Base-by-base conservation (phyloP, 1,140 invertebrate species). In the Eumaeus atala region DNA sequence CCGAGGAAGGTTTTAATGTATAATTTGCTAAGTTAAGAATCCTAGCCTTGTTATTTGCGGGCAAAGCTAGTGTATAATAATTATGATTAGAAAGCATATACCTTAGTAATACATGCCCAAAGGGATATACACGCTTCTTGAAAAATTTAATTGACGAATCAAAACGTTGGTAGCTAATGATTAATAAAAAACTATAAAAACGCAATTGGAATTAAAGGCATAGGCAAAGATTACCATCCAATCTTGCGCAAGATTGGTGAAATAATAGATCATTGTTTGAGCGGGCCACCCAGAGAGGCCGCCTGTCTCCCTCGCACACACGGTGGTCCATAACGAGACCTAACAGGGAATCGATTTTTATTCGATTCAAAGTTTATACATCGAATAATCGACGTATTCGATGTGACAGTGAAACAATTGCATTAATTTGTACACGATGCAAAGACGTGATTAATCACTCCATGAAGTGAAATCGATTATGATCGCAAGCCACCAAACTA, bases 241-340 rank as follows among this genome's bases (percentile, higher is more conserved):
- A 71, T 70, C 67, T 66, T 59, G 62, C 62, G 64, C 64, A 64
- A 62, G 66, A 53, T 44, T 52, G 48, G 58, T 54, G 66, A 68
- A 66, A 70, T 72, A 67, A 72, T 64, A 68, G 70, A 70, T 70
- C 67, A 72, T 72, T 70, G 70, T 75, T 66, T 67, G 64, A 62
- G 58, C 48, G 49, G 67, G 68, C 71, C 74, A 76, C 74, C 74
- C 74, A 76, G 58, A 61, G 59, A 65, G 21, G 35, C 36, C 0
- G 36, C 51, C 64, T 38, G 18, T 70, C 66, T 63, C 69, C 8
- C 58, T 70, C 40, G 40, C 40, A 44, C 38, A 40, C 64, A 58
- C 62, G 49, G 61, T 59, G 54, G 58, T 61, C 59, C 28, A 35
- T 67, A 66, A 69, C 62, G 58, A 67, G 64, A 65, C 36, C n/a